phyloP scores from a whole-genome alignment of 1,140 invertebrate species.

The Pararge aegeria region DNA sequence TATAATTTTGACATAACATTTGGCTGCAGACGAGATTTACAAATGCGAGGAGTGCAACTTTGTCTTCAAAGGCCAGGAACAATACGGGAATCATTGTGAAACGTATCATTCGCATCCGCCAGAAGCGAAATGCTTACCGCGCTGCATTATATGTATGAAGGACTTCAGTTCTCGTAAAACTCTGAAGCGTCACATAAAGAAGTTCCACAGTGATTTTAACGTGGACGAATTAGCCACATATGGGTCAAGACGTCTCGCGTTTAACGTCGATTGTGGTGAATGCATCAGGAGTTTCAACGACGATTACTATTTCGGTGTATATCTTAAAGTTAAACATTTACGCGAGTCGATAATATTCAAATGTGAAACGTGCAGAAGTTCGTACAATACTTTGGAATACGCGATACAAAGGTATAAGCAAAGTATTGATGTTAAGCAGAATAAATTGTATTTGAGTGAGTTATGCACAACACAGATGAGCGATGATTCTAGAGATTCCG shows the following conservation, averaged over 20 bases:
- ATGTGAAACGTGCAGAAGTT: constrained; percentile 44
- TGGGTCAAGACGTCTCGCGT: constrained; percentile 35
- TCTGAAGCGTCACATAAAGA: constrained; percentile 59
- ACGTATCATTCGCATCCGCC: constrained; percentile 29
- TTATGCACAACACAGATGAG: constrained; percentile 62
- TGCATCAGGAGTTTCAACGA: constrained; percentile 55
- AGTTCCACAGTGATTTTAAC: constrained; percentile 57
- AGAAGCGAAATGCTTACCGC: constrained; percentile 34
- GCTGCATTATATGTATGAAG: constrained; percentile 60
- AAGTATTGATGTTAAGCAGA: constrained; percentile 32
- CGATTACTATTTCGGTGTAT: constrained; percentile 38
- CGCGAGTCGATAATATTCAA: constrained; percentile 47
- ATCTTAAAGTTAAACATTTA: constrained; percentile 42
- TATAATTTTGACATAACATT: constrained; percentile 55
- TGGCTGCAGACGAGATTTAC: constrained; percentile 52
- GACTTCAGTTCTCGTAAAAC: constrained; percentile 64
- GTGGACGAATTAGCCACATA: constrained; percentile 49
- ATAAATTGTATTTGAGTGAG: constrained; percentile 56
- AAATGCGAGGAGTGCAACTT: constrained; percentile 61
- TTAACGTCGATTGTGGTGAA: constrained; percentile 50
- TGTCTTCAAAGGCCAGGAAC: constrained; percentile 52
- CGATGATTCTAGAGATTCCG: constrained; percentile 24
- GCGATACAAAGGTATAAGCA: constrained; percentile 51
- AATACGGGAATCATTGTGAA: constrained; percentile 52
- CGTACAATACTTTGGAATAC: constrained; percentile 52